Conservation (phyloP, 2,113 vertebrate species). For the Benitochromis conjunctus region DNA sequence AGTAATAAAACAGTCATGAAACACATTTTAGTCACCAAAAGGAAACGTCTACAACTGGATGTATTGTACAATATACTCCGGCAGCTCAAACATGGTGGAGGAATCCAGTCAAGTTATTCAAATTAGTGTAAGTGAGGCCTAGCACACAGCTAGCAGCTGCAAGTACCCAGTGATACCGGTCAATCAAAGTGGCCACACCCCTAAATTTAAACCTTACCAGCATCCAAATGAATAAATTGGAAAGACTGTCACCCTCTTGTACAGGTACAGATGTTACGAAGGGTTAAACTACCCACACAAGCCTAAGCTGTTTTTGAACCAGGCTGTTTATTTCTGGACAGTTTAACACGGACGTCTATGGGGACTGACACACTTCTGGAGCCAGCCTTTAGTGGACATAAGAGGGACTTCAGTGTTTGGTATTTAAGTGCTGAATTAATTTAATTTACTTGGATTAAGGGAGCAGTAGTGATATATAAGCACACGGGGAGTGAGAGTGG, state of each 20-base stretch:
- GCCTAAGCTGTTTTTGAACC: not conserved
- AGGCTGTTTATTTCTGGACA: not conserved
- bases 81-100: fast-evolving
- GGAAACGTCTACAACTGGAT: not conserved
- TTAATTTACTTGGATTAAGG: not conserved
- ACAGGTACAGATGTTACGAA: not conserved
- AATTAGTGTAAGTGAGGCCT: not conserved
- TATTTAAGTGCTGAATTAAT: not conserved
- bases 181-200: fast-evolving
- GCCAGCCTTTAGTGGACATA: not conserved
- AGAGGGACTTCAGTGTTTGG: not conserved
- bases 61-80: not conserved
- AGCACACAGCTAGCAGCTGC: not conserved
- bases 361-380: not conserved
- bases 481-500: fast-evolving
- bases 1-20: not conserved
- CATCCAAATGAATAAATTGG: not conserved
- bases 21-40: too few species aligned
- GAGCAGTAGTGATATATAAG: not conserved
- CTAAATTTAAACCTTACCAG: not conserved
- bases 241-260: not conserved
- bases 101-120: fast-evolving
- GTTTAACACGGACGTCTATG: too few species aligned
- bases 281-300: not conserved
- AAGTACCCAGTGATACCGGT: not conserved